Evolutionary conservation across 2,797 vertebrate genomes (phyloP).

Genomic region (Champsocephalus esox): DNA sequence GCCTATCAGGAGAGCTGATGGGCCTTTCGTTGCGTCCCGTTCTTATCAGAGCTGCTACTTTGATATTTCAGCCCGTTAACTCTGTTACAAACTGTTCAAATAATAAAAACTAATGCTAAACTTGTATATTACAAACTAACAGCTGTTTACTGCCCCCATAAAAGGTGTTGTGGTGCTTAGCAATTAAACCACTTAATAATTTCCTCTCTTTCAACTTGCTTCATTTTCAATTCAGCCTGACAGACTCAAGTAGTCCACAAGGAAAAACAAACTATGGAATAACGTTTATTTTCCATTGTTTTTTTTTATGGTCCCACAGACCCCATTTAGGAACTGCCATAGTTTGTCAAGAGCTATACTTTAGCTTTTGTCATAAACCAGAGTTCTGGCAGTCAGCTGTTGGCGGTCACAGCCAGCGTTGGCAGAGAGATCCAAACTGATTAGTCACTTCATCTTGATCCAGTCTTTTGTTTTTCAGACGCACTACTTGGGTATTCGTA

Average conservation of each 20-base stretch:
- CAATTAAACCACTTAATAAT: background rate
- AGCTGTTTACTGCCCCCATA: background rate
- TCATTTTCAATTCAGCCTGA: background rate
- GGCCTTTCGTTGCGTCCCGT: background rate
- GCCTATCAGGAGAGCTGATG: too few relatives aligned
- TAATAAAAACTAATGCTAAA: background rate
- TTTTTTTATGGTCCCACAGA: background rate
- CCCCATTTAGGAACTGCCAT: background rate
- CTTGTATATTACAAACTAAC: background rate
- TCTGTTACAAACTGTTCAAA: background rate
- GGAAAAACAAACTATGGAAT: background rate
- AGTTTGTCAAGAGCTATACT: background rate
- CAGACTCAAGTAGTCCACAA: background rate
- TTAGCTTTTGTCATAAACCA: constrained; percentile 37
- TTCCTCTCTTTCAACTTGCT: too few relatives aligned
- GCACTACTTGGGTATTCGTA: constrained; percentile 3
- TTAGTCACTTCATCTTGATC: constrained; percentile 35
- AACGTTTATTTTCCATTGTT: background rate
- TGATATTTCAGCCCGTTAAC: background rate
- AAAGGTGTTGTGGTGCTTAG: background rate
- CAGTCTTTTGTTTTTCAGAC: constrained; percentile 34
- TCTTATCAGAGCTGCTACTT: background rate
- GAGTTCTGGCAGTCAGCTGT: constrained; percentile 46
- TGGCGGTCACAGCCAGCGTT: constrained; percentile 11
- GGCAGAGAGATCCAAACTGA: constrained; percentile 22